Evolutionary conservation across 1,140 invertebrate species (phyloP).

Genomic region (Eciton burchellii): DNA sequence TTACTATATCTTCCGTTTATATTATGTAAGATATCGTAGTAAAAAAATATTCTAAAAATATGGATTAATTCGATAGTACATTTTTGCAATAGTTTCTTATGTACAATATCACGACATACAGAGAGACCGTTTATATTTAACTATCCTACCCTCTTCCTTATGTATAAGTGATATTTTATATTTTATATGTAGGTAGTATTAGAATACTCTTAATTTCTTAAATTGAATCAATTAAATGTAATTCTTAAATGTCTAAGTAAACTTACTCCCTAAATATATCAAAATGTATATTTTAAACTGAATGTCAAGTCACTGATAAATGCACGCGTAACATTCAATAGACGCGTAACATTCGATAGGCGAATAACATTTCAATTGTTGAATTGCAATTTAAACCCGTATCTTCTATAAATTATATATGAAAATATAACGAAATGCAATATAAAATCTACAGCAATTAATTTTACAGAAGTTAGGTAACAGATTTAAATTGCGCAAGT

Average conservation of each 20-base stretch:
- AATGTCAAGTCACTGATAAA: constrained; percentile 27
- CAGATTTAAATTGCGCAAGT: constrained; percentile 9
- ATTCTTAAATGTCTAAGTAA: not conserved
- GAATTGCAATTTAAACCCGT: constrained; percentile 29
- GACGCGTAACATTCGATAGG: not conserved
- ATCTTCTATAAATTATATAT: constrained; percentile 53
- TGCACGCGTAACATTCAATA: constrained; percentile 15
- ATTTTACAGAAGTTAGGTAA: constrained; percentile 11
- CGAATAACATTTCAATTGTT: not conserved
- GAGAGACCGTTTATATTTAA: not conserved
- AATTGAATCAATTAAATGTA: not conserved
- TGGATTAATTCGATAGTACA: no score
- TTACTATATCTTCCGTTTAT: no score
- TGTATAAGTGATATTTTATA: not conserved
- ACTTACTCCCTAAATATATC: not conserved
- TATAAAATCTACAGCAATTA: constrained; percentile 43
- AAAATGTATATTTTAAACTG: not conserved
- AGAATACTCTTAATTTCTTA: not conserved
- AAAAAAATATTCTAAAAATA: no score
- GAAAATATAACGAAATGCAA: constrained; percentile 37
- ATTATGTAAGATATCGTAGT: no score
- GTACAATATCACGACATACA: constrained; percentile 17
- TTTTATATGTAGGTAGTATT: not conserved
- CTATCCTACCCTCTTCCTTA: not conserved
- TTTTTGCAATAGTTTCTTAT: constrained; percentile 10